Evolutionary conservation across 2,113 vertebrate species (phyloP).

Genomic region (Paradisaea rubra): DNA sequence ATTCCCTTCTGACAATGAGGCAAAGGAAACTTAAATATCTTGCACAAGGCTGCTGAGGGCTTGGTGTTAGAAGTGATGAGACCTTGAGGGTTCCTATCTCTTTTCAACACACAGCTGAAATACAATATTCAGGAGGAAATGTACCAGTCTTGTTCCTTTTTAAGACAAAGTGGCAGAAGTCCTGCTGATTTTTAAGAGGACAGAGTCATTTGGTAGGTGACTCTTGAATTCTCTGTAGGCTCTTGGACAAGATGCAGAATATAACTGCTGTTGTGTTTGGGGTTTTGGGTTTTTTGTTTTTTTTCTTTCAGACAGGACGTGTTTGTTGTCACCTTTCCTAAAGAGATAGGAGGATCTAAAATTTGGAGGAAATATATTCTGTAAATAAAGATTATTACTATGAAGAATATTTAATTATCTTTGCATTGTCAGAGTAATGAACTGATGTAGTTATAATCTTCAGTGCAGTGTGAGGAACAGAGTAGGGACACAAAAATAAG

Average conservation of each 20-base stretch:
- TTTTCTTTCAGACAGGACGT: background rate
- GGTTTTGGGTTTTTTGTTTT: background rate
- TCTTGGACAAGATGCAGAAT: background rate
- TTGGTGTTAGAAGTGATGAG: background rate
- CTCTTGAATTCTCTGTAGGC: background rate
- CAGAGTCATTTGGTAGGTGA: background rate
- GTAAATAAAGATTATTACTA: background rate
- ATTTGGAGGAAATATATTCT: background rate
- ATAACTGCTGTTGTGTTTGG: background rate
- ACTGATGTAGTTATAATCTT: background rate
- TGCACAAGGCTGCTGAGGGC: background rate
- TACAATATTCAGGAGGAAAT: background rate
- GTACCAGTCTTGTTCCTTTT: background rate
- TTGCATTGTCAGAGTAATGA: background rate
- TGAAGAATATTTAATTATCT: conserved; percentile 15
- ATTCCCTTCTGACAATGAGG: background rate
- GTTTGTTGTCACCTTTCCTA: background rate
- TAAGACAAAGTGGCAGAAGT: background rate
- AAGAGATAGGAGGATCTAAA: background rate
- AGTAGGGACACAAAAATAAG: background rate
- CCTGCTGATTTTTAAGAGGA: background rate
- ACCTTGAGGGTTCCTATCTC: background rate
- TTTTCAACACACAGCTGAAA: background rate
- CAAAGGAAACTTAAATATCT: background rate
- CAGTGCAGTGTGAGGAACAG: background rate